Evolutionary conservation across 1,140 invertebrate genomes (phyloP), one percentile per base, ranked within the genome.

Genomic region (Ridgeia piscesae): DNA sequence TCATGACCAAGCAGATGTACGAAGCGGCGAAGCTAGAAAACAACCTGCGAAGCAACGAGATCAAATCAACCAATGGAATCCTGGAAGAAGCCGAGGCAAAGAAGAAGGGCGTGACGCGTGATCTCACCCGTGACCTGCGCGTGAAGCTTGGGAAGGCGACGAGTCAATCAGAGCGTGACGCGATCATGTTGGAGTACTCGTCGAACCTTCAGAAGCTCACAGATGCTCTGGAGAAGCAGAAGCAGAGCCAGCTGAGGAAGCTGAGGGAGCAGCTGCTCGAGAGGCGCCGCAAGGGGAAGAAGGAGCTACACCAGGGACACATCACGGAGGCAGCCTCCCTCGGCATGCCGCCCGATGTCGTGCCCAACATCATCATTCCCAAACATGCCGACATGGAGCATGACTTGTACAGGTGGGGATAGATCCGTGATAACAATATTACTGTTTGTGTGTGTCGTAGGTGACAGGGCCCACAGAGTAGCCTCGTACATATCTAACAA

Each of bases 201-300:
- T 94, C 92, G 34, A 95, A 95, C 88, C 93, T 95, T 91, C 94
- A 94, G 92, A 95, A 95, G 91, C 92, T 92, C 17, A 92, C 92
- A 34, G 95, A 95, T 91, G 93, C 93, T 21, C 94, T 95, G 88
- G 95, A 95, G 93, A 95, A 94, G 92, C 94, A 95, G 93, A 95
- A 95, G 91, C 94, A 94, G 35, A 92, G 95, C 77, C 94, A 95
- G 93, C 92, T 95, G 77, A 93, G 94, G 8, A 91, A 92, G 27
- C 77, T 95, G 34, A 91, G 94, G 35, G 92, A 94, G 88, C 94
- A 95, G 92, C 94, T 95, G 17, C 42, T 95, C 31, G 94, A 95
- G 33, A 92, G 93, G 58, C 93, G 95, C 11, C 93, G 95, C 35
- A 94, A 94, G 77, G 92, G 92, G 88, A 95, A 95, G 94, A 95